Conservation (phyloP, 2,797 vertebrate genomes). For the Notolabrus celidotus region DNA sequence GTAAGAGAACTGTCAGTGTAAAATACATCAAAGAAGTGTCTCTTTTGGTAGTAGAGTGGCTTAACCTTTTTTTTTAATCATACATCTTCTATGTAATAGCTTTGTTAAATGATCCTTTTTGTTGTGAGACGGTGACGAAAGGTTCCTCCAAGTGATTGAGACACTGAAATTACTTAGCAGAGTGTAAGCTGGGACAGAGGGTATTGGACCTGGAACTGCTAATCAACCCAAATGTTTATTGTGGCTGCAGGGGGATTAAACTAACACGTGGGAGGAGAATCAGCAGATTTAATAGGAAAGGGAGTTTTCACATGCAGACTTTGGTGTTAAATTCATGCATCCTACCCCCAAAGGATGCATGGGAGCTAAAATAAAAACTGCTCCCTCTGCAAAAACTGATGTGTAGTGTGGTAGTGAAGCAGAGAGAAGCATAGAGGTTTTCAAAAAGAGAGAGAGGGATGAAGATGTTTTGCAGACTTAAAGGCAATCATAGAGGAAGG, state of each 20-base stretch:
- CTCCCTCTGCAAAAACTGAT: slow-evolving; percentile 23
- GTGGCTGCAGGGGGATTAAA: slow-evolving; percentile 37
- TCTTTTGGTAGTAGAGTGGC: too few species aligned
- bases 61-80: too few species aligned
- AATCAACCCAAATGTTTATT: slow-evolving; percentile 54
- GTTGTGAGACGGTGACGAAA: too few species aligned
- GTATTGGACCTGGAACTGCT: slow-evolving; percentile 32
- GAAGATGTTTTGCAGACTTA: slow-evolving; percentile 17
- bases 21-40: too few species aligned
- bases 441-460: neutral
- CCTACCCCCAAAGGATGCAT: slow-evolving; percentile 12
- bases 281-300: slow-evolving; percentile 41
- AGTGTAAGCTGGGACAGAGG: slow-evolving; percentile 21
- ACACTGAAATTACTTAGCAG: slow-evolving; percentile 36
- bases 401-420: slow-evolving; percentile 16
- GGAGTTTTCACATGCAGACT: slow-evolving; percentile 23
- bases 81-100: too few species aligned
- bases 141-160: slow-evolving; percentile 32
- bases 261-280: slow-evolving; percentile 49
- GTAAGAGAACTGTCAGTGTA: too few species aligned
- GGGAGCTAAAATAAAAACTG: slow-evolving; percentile 33
- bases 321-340: slow-evolving; percentile 38
- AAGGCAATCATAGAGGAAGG: slow-evolving; percentile 9
- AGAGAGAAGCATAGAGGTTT: neutral
- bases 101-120: too few species aligned